phyloP scores from a whole-genome alignment of 2,888 invertebrate genomes.

The Philaethria dido region DNA sequence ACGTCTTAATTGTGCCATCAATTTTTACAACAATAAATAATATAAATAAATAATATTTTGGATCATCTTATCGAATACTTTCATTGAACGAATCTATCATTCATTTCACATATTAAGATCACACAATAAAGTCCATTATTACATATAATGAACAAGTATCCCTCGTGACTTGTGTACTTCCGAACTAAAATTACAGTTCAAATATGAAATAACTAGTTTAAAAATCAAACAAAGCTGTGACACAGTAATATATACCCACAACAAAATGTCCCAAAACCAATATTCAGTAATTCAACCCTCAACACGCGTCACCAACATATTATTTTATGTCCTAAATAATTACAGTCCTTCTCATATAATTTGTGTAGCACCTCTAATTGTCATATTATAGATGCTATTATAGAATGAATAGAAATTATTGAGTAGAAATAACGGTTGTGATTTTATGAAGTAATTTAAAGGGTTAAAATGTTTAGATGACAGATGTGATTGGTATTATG shows the following conservation, averaged over 20 bases:
- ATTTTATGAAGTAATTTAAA: conserved; percentile 25
- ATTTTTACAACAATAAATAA: too few relatives aligned
- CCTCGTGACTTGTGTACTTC: background rate
- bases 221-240: conserved; percentile 37
- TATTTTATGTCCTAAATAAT: conserved; percentile 29
- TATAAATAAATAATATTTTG: too few relatives aligned
- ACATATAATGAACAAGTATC: background rate
- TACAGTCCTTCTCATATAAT: conserved; percentile 28
- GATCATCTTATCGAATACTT: too few relatives aligned
- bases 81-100: too few relatives aligned
- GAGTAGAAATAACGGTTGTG: conserved; percentile 31
- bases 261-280: conserved; percentile 64
- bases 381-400: conserved; percentile 32
- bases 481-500: conserved; percentile 13
- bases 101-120: background rate
- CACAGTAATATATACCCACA: conserved; percentile 74
- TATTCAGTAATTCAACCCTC: conserved; percentile 61
- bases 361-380: conserved; percentile 36
- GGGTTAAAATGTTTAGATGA: conserved; percentile 6
- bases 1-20: too few relatives aligned
- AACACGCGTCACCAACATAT: conserved; percentile 54
- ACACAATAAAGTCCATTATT: conserved; percentile 7
- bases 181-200: conserved; percentile 9
- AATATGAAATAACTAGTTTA: background rate
- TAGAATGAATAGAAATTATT: conserved; percentile 32